phyloP scores from a whole-genome alignment of 2,113 vertebrate species.

The Dascyllus trimaculatus region DNA sequence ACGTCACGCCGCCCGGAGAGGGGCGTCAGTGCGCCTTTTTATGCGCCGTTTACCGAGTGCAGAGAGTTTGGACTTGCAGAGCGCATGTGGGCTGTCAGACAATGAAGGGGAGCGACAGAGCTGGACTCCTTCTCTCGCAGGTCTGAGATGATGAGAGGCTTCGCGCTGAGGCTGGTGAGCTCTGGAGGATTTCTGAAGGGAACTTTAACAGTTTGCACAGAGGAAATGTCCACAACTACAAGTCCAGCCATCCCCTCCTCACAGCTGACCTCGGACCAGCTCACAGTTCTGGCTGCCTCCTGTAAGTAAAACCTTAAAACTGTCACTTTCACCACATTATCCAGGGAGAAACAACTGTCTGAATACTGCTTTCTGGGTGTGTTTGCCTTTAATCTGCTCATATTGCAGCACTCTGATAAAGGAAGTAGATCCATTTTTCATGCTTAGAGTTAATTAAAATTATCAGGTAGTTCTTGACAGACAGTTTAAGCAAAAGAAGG shows the following conservation, averaged over 20 bases:
- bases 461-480: constrained; percentile 29
- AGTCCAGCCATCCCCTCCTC: constrained; percentile 69
- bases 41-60: constrained; percentile 40
- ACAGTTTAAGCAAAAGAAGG: neutral
- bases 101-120: constrained; percentile 28
- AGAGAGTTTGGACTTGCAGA: constrained; percentile 48
- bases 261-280: constrained; percentile 75
- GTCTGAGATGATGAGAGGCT: constrained; percentile 55
- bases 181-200: constrained; percentile 51
- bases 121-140: neutral
- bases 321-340: neutral
- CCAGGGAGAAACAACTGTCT: too few species aligned
- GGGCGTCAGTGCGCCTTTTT: constrained; percentile 58
- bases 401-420: constrained; percentile 12
- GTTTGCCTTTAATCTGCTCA: neutral
- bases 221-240: constrained; percentile 79
- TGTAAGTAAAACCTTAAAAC: constrained; percentile 75
- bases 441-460: neutral
- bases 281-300: constrained; percentile 80
- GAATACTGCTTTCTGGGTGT: neutral
- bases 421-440: neutral
- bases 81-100: constrained; percentile 49
- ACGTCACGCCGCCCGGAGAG: constrained; percentile 57
- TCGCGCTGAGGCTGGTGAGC: constrained; percentile 32
- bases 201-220: constrained; percentile 40